phyloP scores from a whole-genome alignment of 2,797 vertebrate genomes.

The Halcyon leucocephala region DNA sequence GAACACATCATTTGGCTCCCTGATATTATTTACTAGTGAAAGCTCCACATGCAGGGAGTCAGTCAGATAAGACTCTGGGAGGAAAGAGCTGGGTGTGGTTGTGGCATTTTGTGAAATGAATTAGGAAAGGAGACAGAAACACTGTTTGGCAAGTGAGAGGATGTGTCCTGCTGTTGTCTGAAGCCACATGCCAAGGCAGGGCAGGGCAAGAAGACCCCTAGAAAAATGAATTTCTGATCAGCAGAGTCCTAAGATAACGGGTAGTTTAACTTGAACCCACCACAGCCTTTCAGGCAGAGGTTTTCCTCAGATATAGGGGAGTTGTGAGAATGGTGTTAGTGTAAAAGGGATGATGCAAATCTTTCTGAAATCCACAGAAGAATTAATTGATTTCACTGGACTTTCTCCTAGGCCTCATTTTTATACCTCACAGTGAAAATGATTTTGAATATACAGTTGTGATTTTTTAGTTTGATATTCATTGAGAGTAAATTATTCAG shows the following conservation, averaged over 20 bases:
- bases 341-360: background rate
- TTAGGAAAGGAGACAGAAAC: background rate
- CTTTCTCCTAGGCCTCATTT: background rate
- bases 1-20: constrained; percentile 44
- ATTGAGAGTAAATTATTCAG: constrained; percentile 5
- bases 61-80: background rate
- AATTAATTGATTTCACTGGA: constrained; percentile 22
- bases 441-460: background rate
- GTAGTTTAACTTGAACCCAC: background rate
- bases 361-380: background rate
- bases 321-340: background rate
- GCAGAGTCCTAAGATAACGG: background rate
- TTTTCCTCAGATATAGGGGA: background rate
- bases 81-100: constrained; percentile 24
- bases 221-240: background rate
- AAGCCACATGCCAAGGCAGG: background rate
- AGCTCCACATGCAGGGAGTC: background rate
- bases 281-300: background rate
- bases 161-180: background rate
- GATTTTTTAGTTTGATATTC: constrained; percentile 21
- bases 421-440: background rate
- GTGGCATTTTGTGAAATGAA: constrained; percentile 4
- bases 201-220: background rate
- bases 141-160: background rate
- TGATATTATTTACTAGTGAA: constrained; percentile 57